A percentile compares a stretch with the other conserved stretches of the same genome.
Evolutionary conservation across 2,888 invertebrate species (phyloP).

Genomic region (Malthinus flaveolus): DNA sequence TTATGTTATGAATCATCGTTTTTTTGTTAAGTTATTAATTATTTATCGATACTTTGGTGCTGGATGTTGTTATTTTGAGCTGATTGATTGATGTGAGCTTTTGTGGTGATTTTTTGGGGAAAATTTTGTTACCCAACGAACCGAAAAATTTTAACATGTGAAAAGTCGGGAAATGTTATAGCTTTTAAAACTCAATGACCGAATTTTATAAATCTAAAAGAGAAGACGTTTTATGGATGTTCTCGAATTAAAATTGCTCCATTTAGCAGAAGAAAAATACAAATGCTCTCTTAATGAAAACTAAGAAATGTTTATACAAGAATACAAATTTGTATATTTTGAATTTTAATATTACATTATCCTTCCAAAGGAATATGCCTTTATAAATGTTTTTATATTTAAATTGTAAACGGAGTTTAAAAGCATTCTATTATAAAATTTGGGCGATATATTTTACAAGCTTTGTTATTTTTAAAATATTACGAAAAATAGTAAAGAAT

Average conservation of each 20-base stretch:
- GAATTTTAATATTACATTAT: constrained; percentile 13
- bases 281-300: constrained; percentile 27
- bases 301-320: constrained; percentile 14
- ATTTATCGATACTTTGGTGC: constrained; percentile 23
- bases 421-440: not conserved
- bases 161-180: constrained; percentile 6
- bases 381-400: constrained; percentile 4
- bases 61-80: constrained; percentile 18
- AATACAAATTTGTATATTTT: constrained; percentile 17
- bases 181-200: constrained; percentile 23
- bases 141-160: constrained; percentile 8
- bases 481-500: too few relatives aligned
- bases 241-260: constrained; percentile 27
- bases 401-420: constrained; percentile 1
- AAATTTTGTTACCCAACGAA: not conserved
- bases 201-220: constrained; percentile 37
- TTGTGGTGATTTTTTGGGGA: not conserved
- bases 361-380: constrained; percentile 1
- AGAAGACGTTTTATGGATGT: constrained; percentile 29
- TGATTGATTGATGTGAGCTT: constrained; percentile 25
- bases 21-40: constrained; percentile 21
- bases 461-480: too few relatives aligned
- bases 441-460: too few relatives aligned
- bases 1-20: constrained; percentile 16
- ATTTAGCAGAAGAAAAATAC: constrained; percentile 29